phyloP scores from a whole-genome alignment of 37 sponge, comb jelly and placozoan species.

The Eunapius fragilis region DNA sequence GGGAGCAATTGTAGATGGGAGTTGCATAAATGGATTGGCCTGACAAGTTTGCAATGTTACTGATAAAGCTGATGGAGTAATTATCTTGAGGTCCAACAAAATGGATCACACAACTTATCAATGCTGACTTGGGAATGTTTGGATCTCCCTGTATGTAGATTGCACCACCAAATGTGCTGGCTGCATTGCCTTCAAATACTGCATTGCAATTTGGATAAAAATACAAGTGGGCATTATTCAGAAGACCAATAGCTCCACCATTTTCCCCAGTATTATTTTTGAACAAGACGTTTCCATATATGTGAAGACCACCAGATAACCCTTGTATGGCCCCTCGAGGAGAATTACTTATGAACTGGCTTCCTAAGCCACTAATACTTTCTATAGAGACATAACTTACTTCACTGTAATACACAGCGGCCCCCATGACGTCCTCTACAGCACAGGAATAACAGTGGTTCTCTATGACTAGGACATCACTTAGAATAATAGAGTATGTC shows the following conservation, averaged over 20 bases:
- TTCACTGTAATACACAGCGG: no score
- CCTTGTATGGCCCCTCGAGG: conserved; percentile 8
- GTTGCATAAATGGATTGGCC: no score
- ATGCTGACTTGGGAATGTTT: conserved; percentile 2
- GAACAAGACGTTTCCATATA: conserved; percentile 25
- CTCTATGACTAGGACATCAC: not conserved
- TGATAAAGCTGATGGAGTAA: conserved; percentile 4
- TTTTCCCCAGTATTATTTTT: conserved; percentile 9
- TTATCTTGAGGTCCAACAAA: not conserved
- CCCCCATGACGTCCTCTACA: no score
- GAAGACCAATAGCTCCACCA: conserved; percentile 30
- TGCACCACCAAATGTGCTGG: conserved; percentile 22
- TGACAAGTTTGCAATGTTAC: conserved; percentile 15
- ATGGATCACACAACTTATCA: not conserved
- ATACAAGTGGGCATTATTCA: conserved; percentile 19
- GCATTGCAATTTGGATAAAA: no score
- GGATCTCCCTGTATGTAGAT: conserved; percentile 31
- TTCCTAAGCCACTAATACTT: not conserved
- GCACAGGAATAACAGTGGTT: not conserved
- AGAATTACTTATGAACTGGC: conserved; percentile 16
- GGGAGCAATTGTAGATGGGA: conserved; percentile 46
- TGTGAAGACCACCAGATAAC: not conserved
- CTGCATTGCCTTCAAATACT: conserved; percentile 8
- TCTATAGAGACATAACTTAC: no score
- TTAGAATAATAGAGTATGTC: not conserved